Evolutionary conservation across 1,140 invertebrate genomes (phyloP), one percentile per base, ranked within the genome.

Genomic region (Augochlora pura): DNA sequence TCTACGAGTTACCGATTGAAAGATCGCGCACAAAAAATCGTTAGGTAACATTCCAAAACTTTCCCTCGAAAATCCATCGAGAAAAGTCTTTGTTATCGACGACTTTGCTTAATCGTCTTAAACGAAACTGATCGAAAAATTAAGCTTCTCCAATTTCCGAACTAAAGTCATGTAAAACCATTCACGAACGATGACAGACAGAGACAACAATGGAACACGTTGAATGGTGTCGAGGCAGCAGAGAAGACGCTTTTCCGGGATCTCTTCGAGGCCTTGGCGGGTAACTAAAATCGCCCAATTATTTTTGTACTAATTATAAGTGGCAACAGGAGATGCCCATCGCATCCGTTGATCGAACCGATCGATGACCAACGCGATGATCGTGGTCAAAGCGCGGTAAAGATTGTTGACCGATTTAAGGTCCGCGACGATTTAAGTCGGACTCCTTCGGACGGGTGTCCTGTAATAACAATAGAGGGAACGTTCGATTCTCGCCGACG

Each of bases 261-360:
- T 81, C 79, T 87, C 73, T 83, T 85, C 82, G 84, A 87, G 82
- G 82, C 23, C 75, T 84, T 14, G 74, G 62, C 80, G 88, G 74
- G 88, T 89, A 84, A 62, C 78, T 77, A 1, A 88, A 89, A 87
- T 87, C 86, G 84, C 85, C 86, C 86, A 90, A 86, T 92, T 93
- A 93, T 93, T 92, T 92, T 93, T 92, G 83, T 93, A 92, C 89
- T 86, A 90, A 87, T 89, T 89, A 72, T 87, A 90, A 86, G 57
- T 9, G 67, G 59, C 49, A 9, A 32, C n/a, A 38, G n/a, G 25
- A 49, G 27, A 39, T 52, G 49, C 77, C 49, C 77, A 59, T 78
- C 5, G 21, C 4, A 21, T 63, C 60, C 60, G 25, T 64, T 25
- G 62, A 25, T 74, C 70, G 52, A 39, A 59, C 64, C 12, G 49